Conservation (phyloP, 2,888 invertebrate species). For the Himalopsyche japonica region DNA sequence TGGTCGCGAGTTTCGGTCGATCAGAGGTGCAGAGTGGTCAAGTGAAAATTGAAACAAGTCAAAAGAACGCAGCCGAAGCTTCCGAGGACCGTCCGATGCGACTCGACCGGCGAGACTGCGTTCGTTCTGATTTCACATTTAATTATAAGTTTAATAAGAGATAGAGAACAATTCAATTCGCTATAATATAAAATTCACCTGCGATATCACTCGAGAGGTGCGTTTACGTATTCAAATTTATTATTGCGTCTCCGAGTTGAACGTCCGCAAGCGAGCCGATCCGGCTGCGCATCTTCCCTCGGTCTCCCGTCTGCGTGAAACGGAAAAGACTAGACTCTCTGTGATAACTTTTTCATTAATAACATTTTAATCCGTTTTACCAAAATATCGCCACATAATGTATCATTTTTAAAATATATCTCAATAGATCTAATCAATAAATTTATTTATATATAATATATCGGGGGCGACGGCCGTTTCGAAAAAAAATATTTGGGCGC, state of each 20-base stretch:
- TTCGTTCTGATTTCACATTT: constrained; percentile 1
- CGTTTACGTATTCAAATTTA: constrained; percentile 34
- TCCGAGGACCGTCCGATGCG: constrained; percentile 20
- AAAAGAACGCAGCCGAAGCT: background rate
- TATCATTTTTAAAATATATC: constrained; percentile 39
- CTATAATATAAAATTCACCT: constrained; percentile 7
- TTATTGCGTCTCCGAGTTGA: constrained; percentile 29
- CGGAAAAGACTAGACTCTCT: constrained; percentile 40
- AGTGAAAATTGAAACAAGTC: background rate
- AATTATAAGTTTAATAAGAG: constrained; percentile 3
- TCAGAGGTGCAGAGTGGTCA: constrained; percentile 29
- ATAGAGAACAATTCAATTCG: constrained; percentile 5
- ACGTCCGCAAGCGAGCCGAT: constrained; percentile 12
- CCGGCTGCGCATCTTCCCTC: constrained; percentile 6
- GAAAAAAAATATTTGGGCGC: constrained; percentile 50
- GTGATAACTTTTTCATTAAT: constrained; percentile 37
- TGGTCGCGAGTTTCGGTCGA: constrained; percentile 35
- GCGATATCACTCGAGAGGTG: background rate
- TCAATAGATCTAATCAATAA: constrained; percentile 36
- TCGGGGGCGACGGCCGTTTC: constrained; percentile 54
- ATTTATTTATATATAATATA: constrained; percentile 46
- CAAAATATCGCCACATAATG: constrained; percentile 39
- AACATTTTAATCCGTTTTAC: constrained; percentile 38
- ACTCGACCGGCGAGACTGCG: constrained; percentile 26
- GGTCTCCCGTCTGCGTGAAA: constrained; percentile 25